These are phyloP conservation scores for Pantherophis guttatus DNA, from an alignment of 2,113 vertebrate species.

Conservation along the genomic window DNA sequence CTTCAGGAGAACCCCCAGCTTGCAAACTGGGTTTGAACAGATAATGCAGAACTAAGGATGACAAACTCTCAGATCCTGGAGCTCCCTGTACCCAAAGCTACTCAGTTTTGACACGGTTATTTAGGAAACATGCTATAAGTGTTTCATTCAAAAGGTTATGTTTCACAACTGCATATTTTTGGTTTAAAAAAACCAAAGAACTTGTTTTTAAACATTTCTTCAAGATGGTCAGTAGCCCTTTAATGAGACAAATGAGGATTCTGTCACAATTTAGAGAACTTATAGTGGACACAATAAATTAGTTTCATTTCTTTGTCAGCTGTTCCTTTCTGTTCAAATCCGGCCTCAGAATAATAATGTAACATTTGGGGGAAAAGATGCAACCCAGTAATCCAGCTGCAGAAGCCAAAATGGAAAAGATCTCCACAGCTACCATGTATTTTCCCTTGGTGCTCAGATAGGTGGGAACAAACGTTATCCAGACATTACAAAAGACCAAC, in stretches of 20 bases:
- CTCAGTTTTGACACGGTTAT: too few species aligned
- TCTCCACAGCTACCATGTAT: neutral
- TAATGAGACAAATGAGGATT: neutral
- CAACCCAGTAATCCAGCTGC: neutral
- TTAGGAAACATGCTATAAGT: too few species aligned
- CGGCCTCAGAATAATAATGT: neutral
- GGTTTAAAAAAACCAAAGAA: too few species aligned
- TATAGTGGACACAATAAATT: neutral
- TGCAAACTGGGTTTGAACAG: too few species aligned
- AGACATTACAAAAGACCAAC: neutral
- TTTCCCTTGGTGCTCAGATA: neutral
- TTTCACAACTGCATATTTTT: too few species aligned
- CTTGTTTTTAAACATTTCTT: too few species aligned
- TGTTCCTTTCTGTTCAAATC: neutral
- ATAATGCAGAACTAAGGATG: too few species aligned
- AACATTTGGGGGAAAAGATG: neutral
- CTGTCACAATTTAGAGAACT: neutral
- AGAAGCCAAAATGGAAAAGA: neutral
- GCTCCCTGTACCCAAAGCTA: too few species aligned
- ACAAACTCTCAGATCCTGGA: too few species aligned
- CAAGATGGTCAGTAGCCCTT: too few species aligned
- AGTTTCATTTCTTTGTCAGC: neutral
- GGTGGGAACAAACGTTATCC: neutral
- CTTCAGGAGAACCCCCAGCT: too few species aligned
- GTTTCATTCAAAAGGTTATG: too few species aligned